A percentile compares a stretch with the other conserved stretches of the same genome.
Evolutionary conservation across 2,113 vertebrate species (phyloP).

Genomic region (Speoplatyrhinus poulsoni): DNA sequence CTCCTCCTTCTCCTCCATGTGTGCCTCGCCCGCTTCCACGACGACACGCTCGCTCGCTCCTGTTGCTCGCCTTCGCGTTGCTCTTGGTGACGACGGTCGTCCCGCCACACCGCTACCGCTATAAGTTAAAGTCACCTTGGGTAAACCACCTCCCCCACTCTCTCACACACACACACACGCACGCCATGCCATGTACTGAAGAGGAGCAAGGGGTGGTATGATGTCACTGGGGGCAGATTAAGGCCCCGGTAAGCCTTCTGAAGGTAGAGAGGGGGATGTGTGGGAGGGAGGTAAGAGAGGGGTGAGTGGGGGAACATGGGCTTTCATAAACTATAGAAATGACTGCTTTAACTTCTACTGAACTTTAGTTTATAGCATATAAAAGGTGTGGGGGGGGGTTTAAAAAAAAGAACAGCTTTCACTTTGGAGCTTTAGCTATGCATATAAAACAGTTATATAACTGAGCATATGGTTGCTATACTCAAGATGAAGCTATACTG

Average conservation of each 20-base stretch:
- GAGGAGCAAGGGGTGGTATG: slow-evolving; percentile 56
- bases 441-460: no score
- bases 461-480: no score
- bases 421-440: no score
- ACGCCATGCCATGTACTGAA: neutral
- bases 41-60: neutral
- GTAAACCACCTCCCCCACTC: slow-evolving; percentile 11
- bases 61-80: no score
- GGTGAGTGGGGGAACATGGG: neutral
- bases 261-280: slow-evolving; percentile 33
- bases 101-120: slow-evolving; percentile 14
- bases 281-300: no score
- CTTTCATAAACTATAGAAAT: neutral
- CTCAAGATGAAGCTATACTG: neutral
- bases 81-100: neutral
- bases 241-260: slow-evolving; percentile 64
- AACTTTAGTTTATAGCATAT: no score
- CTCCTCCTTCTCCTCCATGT: slow-evolving; percentile 65
- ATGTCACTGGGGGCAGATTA: slow-evolving; percentile 76
- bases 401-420: no score
- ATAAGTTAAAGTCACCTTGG: slow-evolving; percentile 37
- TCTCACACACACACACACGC: slow-evolving; percentile 8
- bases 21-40: slow-evolving; percentile 37
- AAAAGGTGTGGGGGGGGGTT: no score
- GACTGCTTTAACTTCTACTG: no score